Conservation (phyloP, 64 coral and sea anemone species). For the Actinia equina region DNA sequence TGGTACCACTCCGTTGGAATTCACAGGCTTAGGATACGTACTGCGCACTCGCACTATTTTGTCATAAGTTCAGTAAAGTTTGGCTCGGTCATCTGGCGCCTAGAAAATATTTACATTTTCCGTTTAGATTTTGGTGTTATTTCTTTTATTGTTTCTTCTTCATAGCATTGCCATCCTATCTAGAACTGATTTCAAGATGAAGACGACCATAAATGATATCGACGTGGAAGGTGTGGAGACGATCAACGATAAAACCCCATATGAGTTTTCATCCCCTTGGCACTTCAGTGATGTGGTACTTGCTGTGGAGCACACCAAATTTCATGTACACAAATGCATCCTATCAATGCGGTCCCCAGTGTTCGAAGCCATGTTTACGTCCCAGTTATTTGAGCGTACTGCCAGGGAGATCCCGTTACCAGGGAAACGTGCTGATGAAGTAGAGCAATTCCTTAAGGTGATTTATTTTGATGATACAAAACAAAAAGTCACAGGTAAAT, state of each 20-base stretch:
- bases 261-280: slow-evolving; percentile 52
- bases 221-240: background rate
- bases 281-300: slow-evolving; percentile 62
- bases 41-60: too few relatives aligned
- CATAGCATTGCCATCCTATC: too few relatives aligned
- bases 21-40: too few relatives aligned
- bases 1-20: too few relatives aligned
- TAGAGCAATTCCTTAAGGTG: slow-evolving; percentile 45
- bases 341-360: slow-evolving; percentile 73
- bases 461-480: slow-evolving; percentile 26
- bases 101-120: too few relatives aligned
- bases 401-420: slow-evolving; percentile 44
- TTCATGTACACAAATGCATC: slow-evolving; percentile 56
- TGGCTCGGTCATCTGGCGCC: too few relatives aligned
- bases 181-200: too few relatives aligned
- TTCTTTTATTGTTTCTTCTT: too few relatives aligned
- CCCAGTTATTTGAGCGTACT: slow-evolving; percentile 32
- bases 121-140: too few relatives aligned
- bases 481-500: background rate
- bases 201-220: background rate
- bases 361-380: slow-evolving; percentile 52
- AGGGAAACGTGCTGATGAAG: slow-evolving; percentile 42
- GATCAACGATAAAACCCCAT: too few relatives aligned
- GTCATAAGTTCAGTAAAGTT: too few relatives aligned
- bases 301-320: slow-evolving; percentile 49